These are phyloP conservation scores for Sphecodes monilicornis DNA, from an alignment of 2,888 invertebrate genomes.

Conservation along the genomic window DNA sequence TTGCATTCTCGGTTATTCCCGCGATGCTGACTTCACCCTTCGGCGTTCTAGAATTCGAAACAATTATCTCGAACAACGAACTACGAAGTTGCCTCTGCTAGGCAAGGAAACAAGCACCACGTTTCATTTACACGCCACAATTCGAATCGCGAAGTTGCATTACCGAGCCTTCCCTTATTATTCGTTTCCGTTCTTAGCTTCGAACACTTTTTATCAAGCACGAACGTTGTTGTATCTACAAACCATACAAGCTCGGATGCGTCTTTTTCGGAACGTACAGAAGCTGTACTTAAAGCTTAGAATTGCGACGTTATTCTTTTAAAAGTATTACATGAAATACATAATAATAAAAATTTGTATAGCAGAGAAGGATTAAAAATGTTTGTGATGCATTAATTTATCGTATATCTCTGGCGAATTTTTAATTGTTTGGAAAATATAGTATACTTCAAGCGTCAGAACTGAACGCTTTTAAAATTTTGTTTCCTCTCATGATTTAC, in stretches of 20 bases:
- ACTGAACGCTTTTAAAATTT: no score
- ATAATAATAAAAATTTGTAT: neutral
- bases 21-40: slow-evolving; percentile 30
- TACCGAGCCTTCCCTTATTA: slow-evolving; percentile 42
- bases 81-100: neutral
- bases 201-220: neutral
- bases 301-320: neutral
- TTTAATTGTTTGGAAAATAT: neutral
- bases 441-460: neutral
- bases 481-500: no score
- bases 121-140: slow-evolving; percentile 38
- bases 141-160: slow-evolving; percentile 30
- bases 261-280: neutral
- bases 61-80: slow-evolving; percentile 45
- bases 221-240: neutral
- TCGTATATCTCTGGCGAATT: no score
- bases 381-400: no score
- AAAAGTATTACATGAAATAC: neutral
- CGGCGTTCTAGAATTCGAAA: slow-evolving; percentile 46
- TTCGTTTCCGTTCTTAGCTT: neutral
- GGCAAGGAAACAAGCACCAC: slow-evolving; percentile 32
- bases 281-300: neutral
- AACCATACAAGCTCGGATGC: neutral
- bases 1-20: slow-evolving; percentile 40
- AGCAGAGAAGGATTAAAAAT: neutral